A percentile compares a stretch with the other conserved stretches of the same genome.
Evolutionary conservation across 2,888 invertebrate species (phyloP).

Genomic region (Ptycholaimellus sp.): DNA sequence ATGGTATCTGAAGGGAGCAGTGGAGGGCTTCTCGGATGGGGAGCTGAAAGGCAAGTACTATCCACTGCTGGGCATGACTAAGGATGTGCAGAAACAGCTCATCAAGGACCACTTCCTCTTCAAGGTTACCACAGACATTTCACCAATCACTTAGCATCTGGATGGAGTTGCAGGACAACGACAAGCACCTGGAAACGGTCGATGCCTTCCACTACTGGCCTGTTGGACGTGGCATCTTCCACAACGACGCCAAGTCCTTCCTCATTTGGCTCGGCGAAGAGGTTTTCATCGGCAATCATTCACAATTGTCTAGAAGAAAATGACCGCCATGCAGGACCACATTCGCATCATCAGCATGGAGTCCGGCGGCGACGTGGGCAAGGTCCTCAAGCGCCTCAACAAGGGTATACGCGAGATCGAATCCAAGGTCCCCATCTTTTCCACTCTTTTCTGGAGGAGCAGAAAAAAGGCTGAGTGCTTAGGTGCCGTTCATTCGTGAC

Average conservation of each 20-base stretch:
- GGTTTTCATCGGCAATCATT: no score
- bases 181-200: conserved; percentile 4
- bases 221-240: conserved; percentile 56
- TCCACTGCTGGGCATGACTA: conserved; percentile 36
- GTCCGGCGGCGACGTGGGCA: conserved; percentile 44
- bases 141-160: no score
- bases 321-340: conserved; percentile 71
- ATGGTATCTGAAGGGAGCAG: conserved; percentile 8
- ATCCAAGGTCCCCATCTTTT: no score
- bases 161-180: no score
- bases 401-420: no score
- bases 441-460: no score
- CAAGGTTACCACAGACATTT: conserved; percentile 1
- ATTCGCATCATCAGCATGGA: conserved; percentile 50
- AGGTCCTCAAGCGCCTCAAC: conserved; percentile 46
- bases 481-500: conserved; percentile 47
- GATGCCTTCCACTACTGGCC: conserved; percentile 46
- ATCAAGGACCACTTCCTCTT: conserved; percentile 77
- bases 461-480: conserved; percentile 44
- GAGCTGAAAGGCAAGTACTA: conserved; percentile 19
- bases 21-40: conserved; percentile 8
- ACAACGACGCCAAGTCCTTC: conserved; percentile 47
- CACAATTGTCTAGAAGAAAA: no score
- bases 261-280: conserved; percentile 72
- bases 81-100: conserved; percentile 71